Conservation (phyloP, 2,888 invertebrate species). For the Drosophila testacea region DNA sequence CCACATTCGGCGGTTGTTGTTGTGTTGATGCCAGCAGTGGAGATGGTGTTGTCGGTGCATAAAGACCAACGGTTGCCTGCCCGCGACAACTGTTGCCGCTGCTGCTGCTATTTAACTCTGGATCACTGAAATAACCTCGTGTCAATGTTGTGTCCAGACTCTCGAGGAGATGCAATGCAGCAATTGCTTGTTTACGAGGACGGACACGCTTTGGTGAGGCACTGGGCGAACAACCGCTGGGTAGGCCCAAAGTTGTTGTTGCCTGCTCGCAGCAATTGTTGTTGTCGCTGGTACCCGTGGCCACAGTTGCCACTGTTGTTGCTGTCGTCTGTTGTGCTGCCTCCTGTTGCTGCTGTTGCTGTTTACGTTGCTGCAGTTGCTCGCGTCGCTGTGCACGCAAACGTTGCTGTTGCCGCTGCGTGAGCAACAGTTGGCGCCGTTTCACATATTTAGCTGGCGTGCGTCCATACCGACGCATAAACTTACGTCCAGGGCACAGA, state of each 20-base stretch:
- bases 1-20: conserved; percentile 28
- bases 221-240: conserved; percentile 51
- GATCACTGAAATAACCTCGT: conserved; percentile 84
- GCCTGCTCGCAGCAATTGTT: conserved; percentile 3
- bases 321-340: conserved; percentile 17
- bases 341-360: conserved; percentile 61
- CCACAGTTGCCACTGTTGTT: conserved; percentile 11
- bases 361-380: conserved; percentile 71
- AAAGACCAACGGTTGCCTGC: conserved; percentile 39
- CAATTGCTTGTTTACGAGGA: conserved; percentile 66
- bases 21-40: conserved; percentile 48
- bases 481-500: conserved; percentile 82
- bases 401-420: conserved; percentile 82
- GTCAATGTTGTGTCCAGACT: conserved; percentile 78
- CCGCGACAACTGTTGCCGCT: conserved; percentile 31
- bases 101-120: conserved; percentile 78
- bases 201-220: conserved; percentile 76
- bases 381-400: conserved; percentile 63
- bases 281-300: conserved; percentile 11
- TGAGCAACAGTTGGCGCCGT: conserved; percentile 82
- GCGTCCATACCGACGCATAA: conserved; percentile 80
- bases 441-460: conserved; percentile 72
- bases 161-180: conserved; percentile 77
- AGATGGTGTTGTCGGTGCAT: conserved; percentile 54
- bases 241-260: conserved; percentile 13